These are phyloP conservation scores for Drosophila kepulauana DNA, from an alignment of 1,140 invertebrate species.

Conservation along the genomic window DNA sequence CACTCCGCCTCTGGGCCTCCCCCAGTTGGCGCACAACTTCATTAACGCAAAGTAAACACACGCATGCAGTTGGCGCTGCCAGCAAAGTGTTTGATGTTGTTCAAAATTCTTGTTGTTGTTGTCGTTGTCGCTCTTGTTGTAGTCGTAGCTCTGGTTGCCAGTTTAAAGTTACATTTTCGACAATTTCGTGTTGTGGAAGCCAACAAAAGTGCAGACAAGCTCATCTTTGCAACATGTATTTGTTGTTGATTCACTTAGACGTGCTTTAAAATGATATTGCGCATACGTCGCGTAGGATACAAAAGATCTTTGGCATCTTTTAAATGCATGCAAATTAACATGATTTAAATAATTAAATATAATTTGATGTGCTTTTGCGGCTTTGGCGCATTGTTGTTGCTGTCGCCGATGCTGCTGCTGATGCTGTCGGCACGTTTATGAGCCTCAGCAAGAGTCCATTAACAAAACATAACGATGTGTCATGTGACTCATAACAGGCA, in stretches of 20 bases:
- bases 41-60: constrained; percentile 83
- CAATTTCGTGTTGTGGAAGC: constrained; percentile 22
- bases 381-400: constrained; percentile 43
- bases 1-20: constrained; percentile 11
- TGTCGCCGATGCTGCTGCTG: constrained; percentile 5
- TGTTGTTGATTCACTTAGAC: constrained; percentile 42
- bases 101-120: constrained; percentile 57
- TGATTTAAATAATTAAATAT: constrained; percentile 81
- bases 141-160: constrained; percentile 52
- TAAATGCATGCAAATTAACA: constrained; percentile 73
- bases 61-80: constrained; percentile 74
- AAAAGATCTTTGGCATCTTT: constrained; percentile 53
- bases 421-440: constrained; percentile 44
- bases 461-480: constrained; percentile 82
- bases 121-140: constrained; percentile 39
- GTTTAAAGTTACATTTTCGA: constrained; percentile 79
- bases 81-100: constrained; percentile 79
- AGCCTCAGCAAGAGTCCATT: constrained; percentile 65
- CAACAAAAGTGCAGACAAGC: constrained; percentile 33
- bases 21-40: constrained; percentile 67
- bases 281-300: constrained; percentile 13
- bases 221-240: constrained; percentile 17
- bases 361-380: constrained; percentile 75
- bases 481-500: constrained; percentile 66
- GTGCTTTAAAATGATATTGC: constrained; percentile 58